These are phyloP conservation scores for Pleuronectes platessa DNA, from an alignment of 2,113 vertebrate genomes.

Conservation along the genomic window DNA sequence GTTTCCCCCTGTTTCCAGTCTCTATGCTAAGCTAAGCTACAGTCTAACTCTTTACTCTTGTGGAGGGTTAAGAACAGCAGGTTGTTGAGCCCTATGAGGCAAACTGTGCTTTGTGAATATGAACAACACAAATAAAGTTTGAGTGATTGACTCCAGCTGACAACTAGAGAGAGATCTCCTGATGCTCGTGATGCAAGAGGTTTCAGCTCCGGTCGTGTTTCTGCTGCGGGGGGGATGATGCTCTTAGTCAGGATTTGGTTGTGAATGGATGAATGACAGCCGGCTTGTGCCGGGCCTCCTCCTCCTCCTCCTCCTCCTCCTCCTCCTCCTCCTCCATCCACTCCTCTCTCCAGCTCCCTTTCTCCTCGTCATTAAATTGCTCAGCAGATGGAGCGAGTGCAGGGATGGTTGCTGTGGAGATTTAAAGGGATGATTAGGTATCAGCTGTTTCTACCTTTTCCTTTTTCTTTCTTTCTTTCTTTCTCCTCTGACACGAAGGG, in stretches of 20 bases:
- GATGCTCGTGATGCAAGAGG: background rate
- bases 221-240: constrained; percentile 37
- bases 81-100: background rate
- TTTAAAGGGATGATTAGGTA: constrained; percentile 61
- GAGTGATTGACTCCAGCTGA: too few species aligned
- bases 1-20: too few species aligned
- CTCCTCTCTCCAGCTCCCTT: constrained; percentile 26
- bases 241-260: constrained; percentile 43
- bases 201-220: background rate
- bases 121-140: background rate
- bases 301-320: constrained; percentile 38
- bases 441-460: constrained; percentile 48
- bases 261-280: constrained; percentile 69
- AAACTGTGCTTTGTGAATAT: background rate
- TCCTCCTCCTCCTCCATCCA: constrained; percentile 39
- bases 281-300: constrained; percentile 73
- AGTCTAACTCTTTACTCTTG: too few species aligned
- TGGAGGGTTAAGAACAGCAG: too few species aligned
- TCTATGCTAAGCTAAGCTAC: background rate
- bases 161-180: background rate
- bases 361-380: constrained; percentile 67
- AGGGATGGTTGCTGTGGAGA: constrained; percentile 71
- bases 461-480: background rate
- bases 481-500: background rate
- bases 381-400: constrained; percentile 78